Conservation (phyloP, 2,888 invertebrate genomes). For the Pachliopta kotzebuea region DNA sequence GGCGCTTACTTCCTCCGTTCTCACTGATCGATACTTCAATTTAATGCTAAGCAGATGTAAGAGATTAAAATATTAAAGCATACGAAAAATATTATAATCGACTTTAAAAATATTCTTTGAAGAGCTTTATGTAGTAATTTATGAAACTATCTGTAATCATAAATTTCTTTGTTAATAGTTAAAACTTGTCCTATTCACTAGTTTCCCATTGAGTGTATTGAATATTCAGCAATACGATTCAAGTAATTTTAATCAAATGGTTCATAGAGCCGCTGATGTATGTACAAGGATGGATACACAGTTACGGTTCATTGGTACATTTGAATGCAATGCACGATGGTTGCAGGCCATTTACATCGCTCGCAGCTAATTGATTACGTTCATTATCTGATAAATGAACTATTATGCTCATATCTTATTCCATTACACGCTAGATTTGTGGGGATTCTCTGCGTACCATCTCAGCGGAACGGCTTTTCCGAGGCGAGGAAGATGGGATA, state of each 20-base stretch:
- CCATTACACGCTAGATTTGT: conserved; percentile 28
- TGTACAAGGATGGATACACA: conserved; percentile 6
- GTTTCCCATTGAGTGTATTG: no score
- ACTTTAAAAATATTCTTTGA: no score
- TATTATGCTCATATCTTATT: conserved; percentile 21
- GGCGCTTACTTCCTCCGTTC: conserved; percentile 8
- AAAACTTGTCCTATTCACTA: no score
- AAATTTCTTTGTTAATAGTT: no score
- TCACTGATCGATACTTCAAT: conserved; percentile 14
- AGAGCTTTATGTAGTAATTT: no score
- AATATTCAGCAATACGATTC: no score
- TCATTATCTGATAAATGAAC: conserved; percentile 30
- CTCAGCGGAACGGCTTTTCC: background rate
- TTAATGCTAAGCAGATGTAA: conserved; percentile 18
- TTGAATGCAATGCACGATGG: conserved; percentile 25
- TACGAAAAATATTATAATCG: background rate
- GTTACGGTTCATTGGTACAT: conserved; percentile 29
- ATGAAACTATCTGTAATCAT: no score
- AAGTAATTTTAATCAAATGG: conserved; percentile 7
- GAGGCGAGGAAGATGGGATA: conserved; percentile 5
- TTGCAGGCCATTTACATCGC: conserved; percentile 24
- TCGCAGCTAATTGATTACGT: conserved; percentile 29
- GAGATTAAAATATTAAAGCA: conserved; percentile 11
- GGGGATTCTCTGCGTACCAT: conserved; percentile 8
- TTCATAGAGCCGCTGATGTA: conserved; percentile 8